Evolutionary conservation across 2,888 invertebrate genomes (phyloP).

Genomic region (Brenthis ino): DNA sequence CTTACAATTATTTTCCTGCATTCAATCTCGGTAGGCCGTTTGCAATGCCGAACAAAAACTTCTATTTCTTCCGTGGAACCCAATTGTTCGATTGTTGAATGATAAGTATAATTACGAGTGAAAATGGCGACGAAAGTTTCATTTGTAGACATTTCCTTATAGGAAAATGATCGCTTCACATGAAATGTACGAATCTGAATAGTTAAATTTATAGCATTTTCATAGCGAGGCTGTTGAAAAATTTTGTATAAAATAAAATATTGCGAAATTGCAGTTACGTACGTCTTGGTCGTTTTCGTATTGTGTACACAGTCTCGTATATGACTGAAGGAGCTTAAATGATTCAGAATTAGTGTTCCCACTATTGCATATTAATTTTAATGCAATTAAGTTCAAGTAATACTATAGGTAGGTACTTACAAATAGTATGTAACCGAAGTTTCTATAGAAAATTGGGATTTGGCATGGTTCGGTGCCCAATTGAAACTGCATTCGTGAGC

Average conservation of each 20-base stretch:
- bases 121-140: slow-evolving; percentile 7
- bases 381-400: too few species aligned
- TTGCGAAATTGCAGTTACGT: slow-evolving; percentile 19
- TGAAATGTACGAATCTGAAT: slow-evolving; percentile 1
- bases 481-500: too few species aligned
- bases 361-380: too few species aligned
- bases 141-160: slow-evolving; percentile 9
- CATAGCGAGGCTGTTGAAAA: slow-evolving; percentile 26
- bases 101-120: slow-evolving; percentile 16
- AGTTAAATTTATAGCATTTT: slow-evolving; percentile 8
- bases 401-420: too few species aligned
- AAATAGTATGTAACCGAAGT: too few species aligned
- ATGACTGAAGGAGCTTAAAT: background rate
- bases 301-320: slow-evolving; percentile 8
- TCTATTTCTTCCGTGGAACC: slow-evolving; percentile 33
- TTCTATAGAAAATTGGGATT: too few species aligned
- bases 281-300: slow-evolving; percentile 8
- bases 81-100: slow-evolving; percentile 33
- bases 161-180: slow-evolving; percentile 5
- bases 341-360: too few species aligned
- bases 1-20: slow-evolving; percentile 43
- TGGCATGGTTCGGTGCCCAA: too few species aligned
- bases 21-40: slow-evolving; percentile 32
- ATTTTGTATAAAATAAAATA: slow-evolving; percentile 30
- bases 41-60: slow-evolving; percentile 37